These are phyloP conservation scores for Caenorhabditis zanzibari DNA, from an alignment of 2,888 invertebrate genomes.

Conservation along the genomic window DNA sequence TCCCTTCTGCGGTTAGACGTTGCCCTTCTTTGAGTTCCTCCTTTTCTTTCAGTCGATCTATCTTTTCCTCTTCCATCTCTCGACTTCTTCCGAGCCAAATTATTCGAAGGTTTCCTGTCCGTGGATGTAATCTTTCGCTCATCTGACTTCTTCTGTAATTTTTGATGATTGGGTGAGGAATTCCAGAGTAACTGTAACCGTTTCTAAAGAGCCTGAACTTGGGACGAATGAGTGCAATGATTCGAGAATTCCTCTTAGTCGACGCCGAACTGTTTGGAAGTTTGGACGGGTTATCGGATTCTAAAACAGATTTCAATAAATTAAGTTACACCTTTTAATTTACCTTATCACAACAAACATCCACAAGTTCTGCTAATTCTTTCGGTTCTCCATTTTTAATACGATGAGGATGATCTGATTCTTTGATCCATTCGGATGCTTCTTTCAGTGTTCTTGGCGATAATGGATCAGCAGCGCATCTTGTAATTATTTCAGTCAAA, in stretches of 20 bases:
- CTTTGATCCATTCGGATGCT: conserved; percentile 24
- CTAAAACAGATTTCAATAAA: background rate
- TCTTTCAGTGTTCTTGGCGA: conserved; percentile 14
- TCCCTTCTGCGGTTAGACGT: background rate
- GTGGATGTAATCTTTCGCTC: background rate
- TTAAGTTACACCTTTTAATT: no score
- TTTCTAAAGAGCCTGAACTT: background rate
- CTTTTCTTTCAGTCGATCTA: conserved; percentile 27
- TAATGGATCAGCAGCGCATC: conserved; percentile 39
- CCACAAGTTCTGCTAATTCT: conserved; percentile 9
- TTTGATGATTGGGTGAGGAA: background rate
- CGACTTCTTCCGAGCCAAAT: conserved; percentile 34
- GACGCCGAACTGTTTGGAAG: background rate
- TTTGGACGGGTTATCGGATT: conserved; percentile 1
- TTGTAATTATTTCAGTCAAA: conserved; percentile 26
- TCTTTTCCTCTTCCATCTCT: conserved; percentile 16
- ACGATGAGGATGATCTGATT: conserved; percentile 32
- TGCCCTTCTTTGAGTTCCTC: background rate
- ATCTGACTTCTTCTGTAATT: conserved; percentile 28
- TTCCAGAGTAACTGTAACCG: background rate
- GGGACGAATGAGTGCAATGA: no score
- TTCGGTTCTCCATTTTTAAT: conserved; percentile 20
- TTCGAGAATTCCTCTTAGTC: background rate
- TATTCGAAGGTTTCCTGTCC: conserved; percentile 3
- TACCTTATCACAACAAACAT: conserved; percentile 26